Conservation (phyloP, 2,113 vertebrate species). For the Furnarius figulus region DNA sequence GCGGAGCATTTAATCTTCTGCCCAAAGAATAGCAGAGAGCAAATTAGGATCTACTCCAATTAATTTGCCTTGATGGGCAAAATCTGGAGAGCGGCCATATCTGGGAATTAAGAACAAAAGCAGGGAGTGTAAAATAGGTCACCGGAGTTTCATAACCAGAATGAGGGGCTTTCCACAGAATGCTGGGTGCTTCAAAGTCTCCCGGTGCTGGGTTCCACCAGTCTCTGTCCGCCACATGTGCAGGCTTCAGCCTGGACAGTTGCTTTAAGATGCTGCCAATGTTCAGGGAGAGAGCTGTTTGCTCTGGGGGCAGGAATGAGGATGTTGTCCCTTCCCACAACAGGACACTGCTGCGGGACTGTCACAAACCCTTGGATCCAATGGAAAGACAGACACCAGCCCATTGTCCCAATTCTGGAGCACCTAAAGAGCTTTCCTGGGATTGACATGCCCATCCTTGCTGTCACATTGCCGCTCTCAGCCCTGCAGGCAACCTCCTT, state of each 20-base stretch:
- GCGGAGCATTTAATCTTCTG: conserved; percentile 77
- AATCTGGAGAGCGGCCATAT: conserved; percentile 69
- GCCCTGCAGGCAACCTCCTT: background rate
- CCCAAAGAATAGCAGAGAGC: conserved; percentile 72
- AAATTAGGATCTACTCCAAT: conserved; percentile 75
- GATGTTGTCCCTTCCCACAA: background rate
- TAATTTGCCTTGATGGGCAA: conserved; percentile 69
- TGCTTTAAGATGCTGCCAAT: rapidly evolving
- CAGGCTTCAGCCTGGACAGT: background rate
- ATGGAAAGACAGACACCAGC: rapidly evolving
- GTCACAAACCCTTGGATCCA: background rate
- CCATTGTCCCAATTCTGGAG: rapidly evolving
- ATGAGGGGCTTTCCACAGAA: background rate
- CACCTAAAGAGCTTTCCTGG: rapidly evolving
- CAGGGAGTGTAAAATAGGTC: conserved; percentile 75
- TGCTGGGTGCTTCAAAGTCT: rapidly evolving
- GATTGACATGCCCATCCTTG: rapidly evolving
- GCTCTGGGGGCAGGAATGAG: rapidly evolving
- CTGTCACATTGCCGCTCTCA: rapidly evolving
- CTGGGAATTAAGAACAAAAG: conserved; percentile 75
- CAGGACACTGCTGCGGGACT: rapidly evolving
- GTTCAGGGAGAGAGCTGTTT: background rate
- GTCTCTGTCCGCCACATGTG: rapidly evolving
- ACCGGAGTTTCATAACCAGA: conserved; percentile 52
- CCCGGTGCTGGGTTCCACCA: rapidly evolving